A percentile compares a stretch with the other conserved stretches of the same genome.
Evolutionary conservation across 53 echinoderm and acorn worm genomes (phyloP).

Genomic region (Temnopleurus reevesii): DNA sequence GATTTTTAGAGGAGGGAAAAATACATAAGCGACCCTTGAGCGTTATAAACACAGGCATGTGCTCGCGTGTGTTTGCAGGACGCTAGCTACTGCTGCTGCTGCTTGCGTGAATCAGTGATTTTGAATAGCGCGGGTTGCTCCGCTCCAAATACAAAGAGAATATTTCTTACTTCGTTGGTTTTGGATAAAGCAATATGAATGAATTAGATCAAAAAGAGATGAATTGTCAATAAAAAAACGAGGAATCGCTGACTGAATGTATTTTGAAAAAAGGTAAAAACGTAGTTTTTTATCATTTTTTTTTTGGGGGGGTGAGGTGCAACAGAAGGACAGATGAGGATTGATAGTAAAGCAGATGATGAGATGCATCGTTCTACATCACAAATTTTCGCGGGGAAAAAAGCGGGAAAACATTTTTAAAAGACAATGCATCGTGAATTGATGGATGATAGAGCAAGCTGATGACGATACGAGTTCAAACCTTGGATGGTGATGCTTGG

Average conservation of each 20-base stretch:
- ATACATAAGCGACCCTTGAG: not conserved
- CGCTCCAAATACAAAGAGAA: constrained; percentile 1
- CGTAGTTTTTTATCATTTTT: not conserved
- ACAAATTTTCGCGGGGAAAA: constrained; percentile 20
- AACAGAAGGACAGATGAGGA: not conserved
- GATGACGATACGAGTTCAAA: not conserved
- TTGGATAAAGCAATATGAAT: constrained; percentile 6
- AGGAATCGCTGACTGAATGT: not conserved
- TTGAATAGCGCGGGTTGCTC: constrained; percentile 22
- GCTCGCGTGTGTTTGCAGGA: not conserved
- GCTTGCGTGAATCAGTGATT: constrained; percentile 18
- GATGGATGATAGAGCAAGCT: not conserved
- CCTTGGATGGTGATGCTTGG: not conserved
- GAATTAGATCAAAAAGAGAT: constrained; percentile 25
- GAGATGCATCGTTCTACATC: not conserved
- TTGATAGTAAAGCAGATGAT: too few relatives aligned
- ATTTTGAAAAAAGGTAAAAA: not conserved
- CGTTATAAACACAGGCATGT: constrained; percentile 21
- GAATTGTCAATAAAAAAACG: not conserved
- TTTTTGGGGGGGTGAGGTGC: not conserved
- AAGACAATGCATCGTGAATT: not conserved
- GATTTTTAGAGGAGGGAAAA: constrained; percentile 35
- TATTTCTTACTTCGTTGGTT: constrained; percentile 23
- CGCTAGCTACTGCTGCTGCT: not conserved
- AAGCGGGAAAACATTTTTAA: not conserved